Evolutionary conservation across 2,113 vertebrate species (phyloP).

Genomic region (Protomyctophum bolini): DNA sequence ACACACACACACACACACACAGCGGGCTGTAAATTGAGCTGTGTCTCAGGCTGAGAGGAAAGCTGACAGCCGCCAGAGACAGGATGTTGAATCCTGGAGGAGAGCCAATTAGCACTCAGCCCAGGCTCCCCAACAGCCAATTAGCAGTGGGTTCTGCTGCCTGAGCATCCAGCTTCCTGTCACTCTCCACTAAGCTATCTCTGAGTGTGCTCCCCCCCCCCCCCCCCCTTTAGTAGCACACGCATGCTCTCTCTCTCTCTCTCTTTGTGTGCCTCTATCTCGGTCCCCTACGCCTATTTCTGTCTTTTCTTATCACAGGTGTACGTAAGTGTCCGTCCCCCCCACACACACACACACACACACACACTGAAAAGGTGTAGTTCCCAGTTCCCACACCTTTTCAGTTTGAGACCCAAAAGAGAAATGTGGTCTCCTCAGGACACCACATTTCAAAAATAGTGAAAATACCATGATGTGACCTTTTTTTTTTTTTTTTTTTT

Average conservation of each 20-base stretch:
- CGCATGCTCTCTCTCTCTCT: conserved; percentile 52
- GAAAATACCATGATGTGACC: no score
- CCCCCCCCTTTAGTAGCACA: conserved; percentile 45
- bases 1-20: conserved; percentile 4
- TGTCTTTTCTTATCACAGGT: no score
- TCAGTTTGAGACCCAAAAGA: no score
- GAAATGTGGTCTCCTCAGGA: no score
- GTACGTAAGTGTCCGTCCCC: no score
- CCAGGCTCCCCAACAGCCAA: conserved; percentile 63
- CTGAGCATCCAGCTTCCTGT: conserved; percentile 74
- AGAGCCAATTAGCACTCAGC: conserved; percentile 62
- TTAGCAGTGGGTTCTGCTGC: conserved; percentile 60
- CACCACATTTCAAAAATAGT: no score
- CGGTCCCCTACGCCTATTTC: no score
- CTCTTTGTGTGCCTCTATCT: background rate
- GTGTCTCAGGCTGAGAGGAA: conserved; percentile 48
- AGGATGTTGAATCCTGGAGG: conserved; percentile 53
- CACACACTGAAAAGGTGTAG: no score
- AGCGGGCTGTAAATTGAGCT: conserved; percentile 56
- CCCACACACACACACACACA: no score
- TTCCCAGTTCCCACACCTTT: no score
- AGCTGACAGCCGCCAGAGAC: conserved; percentile 58
- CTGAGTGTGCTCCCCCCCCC: conserved; percentile 58
- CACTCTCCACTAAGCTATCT: conserved; percentile 69
- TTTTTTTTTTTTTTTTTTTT: no score